phyloP scores from a whole-genome alignment of 2,797 vertebrate genomes.

The Borostomias antarcticus region DNA sequence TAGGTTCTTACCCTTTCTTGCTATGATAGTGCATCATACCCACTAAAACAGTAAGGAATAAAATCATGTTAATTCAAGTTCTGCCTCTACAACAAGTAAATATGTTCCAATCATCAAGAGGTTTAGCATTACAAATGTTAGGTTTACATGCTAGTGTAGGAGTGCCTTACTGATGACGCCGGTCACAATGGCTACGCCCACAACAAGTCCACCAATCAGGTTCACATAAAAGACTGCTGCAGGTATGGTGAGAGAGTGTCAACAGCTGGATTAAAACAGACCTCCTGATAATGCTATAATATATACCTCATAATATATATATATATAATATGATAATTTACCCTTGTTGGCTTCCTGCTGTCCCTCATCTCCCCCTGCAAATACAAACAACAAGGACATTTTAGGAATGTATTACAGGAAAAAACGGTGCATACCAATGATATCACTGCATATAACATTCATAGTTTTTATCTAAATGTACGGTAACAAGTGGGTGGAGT shows the following conservation, averaged over 20 bases:
- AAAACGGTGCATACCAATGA: slow-evolving; percentile 15
- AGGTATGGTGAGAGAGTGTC: slow-evolving; percentile 47
- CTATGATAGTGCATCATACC: not conserved
- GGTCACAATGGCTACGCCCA: slow-evolving; percentile 24
- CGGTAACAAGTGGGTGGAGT: no score
- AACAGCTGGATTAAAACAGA: no score
- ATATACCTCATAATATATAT: no score
- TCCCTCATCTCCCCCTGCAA: slow-evolving; percentile 8
- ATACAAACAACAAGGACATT: slow-evolving; percentile 28
- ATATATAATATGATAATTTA: slow-evolving; percentile 62
- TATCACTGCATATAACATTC: no score
- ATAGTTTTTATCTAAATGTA: no score
- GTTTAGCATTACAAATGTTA: not conserved
- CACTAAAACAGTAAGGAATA: slow-evolving; percentile 27
- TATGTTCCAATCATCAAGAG: not conserved
- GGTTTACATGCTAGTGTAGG: not conserved
- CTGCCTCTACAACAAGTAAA: not conserved
- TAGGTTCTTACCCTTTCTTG: slow-evolving; percentile 70
- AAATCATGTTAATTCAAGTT: not conserved
- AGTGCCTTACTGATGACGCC: slow-evolving; percentile 45
- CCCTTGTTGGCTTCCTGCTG: not conserved
- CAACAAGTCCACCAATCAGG: no score
- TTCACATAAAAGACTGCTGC: no score
- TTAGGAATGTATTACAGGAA: no score
- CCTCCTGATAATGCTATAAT: no score